These are phyloP conservation scores for Catocala nupta DNA, from an alignment of 2,888 invertebrate species.

Conservation along the genomic window DNA sequence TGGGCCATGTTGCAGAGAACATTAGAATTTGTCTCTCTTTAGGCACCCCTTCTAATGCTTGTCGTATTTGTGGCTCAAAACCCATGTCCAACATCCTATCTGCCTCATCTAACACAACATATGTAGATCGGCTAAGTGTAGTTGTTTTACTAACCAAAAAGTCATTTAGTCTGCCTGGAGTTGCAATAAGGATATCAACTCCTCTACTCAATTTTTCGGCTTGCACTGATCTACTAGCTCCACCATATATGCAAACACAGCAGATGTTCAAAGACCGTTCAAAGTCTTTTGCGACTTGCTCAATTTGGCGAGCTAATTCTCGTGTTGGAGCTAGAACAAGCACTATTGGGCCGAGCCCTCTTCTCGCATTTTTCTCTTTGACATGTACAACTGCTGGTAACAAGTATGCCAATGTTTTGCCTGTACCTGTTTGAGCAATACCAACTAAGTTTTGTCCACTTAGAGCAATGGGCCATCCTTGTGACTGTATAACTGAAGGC, in stretches of 20 bases:
- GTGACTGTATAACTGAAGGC: conserved; percentile 94
- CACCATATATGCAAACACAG: conserved; percentile 95
- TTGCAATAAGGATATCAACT: conserved; percentile 95
- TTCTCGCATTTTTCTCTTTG: conserved; percentile 90
- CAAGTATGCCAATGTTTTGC: conserved; percentile 92
- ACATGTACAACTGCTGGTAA: conserved; percentile 95
- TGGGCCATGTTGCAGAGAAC: conserved; percentile 99
- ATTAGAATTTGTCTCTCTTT: conserved; percentile 98
- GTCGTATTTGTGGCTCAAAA: conserved; percentile 97
- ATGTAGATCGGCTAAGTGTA: conserved; percentile 91
- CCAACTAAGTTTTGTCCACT: conserved; percentile 94
- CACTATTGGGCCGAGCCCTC: conserved; percentile 93
- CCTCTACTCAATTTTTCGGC: conserved; percentile 89
- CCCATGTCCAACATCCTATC: conserved; percentile 99
- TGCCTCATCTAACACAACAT: conserved; percentile 95
- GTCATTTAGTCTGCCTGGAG: conserved; percentile 95
- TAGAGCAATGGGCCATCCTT: conserved; percentile 94
- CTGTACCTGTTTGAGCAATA: conserved; percentile 94
- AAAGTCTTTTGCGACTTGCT: conserved; percentile 92
- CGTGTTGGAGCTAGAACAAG: conserved; percentile 93
- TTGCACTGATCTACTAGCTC: conserved; percentile 91
- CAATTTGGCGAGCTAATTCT: conserved; percentile 93
- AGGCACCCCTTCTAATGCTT: conserved; percentile 95
- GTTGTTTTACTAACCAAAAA: conserved; percentile 92
- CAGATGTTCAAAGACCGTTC: conserved; percentile 90